Evolutionary conservation across 2,113 vertebrate species (phyloP), one percentile per base, ranked within the genome.

Genomic region (Balaenoptera acutorostrata): DNA sequence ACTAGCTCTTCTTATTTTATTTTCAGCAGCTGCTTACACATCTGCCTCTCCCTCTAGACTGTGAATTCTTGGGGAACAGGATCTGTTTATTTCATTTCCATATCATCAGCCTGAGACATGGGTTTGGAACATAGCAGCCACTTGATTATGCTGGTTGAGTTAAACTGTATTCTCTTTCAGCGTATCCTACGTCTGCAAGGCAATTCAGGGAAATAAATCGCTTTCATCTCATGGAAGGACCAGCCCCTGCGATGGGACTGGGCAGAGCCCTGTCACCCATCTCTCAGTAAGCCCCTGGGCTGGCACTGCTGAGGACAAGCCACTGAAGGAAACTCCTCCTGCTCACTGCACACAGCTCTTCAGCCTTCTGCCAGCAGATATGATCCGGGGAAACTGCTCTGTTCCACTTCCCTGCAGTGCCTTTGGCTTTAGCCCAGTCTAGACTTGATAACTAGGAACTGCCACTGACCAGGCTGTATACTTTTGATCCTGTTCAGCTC

Each of bases 51-150:
- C 33, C 91, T 83, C 14, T 52, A 52, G 64, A 84, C 46, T 41
- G 27, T 21, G 69, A 90, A 69, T 59, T 86, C 41, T 39, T 15
- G 39, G 80, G 23, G 46, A 82, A 36, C 31, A 86, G 72, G 23
- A 78, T 8, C 71, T 93, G 44, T 64, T 91, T 52, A 87, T 97
- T 89, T 91, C 63, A 88, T 93, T 94, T 97, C 78, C 89, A 44
- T 78, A 84, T 46, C 29, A 36, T 86, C 52, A 81, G 77, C 44
- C 78, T 55, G 93, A 61, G 82, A 93, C 68, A 59, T 1, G 44
- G 27, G 36, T 89, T 91, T 66, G 85, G 85, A 90, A 63, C 31
- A 82, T 0, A 66, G 52, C 55, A 85, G 88, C 85, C 1, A 25
- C 31, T 80, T 85, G 49, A 74, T 71, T 78, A 55, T 71, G 52